Evolutionary conservation across 2,797 vertebrate genomes (phyloP).

Genomic region (Perodicticus potto): DNA sequence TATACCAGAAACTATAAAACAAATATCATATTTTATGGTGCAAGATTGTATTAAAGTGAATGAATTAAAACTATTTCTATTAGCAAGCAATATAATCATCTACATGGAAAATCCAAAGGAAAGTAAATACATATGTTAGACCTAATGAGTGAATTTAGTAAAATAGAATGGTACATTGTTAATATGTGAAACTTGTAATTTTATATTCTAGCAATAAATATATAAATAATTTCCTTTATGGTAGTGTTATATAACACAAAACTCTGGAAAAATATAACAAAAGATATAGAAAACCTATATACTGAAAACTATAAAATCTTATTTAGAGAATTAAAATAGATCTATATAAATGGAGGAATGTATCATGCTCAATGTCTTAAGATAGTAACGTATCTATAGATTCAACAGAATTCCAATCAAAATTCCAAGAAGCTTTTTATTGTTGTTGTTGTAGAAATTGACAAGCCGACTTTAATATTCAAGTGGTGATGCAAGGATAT

Average conservation of each 20-base stretch:
- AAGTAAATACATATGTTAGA: too few relatives aligned
- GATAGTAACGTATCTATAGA: neutral
- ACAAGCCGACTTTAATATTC: neutral
- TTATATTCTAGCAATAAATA: neutral
- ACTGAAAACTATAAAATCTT: neutral
- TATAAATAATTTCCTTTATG: neutral
- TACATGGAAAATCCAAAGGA: too few relatives aligned
- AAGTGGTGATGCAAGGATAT: neutral
- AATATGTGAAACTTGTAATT: neutral
- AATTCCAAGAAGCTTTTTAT: neutral
- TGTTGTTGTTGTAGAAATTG: neutral
- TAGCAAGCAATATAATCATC: neutral
- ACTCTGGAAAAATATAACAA: constrained; percentile 21
- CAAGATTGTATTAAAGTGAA: neutral
- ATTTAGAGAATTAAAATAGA: neutral
- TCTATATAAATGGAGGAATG: constrained; percentile 12
- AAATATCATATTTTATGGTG: neutral
- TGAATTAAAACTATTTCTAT: neutral
- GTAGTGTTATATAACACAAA: neutral
- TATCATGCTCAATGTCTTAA: neutral
- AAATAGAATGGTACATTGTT: neutral
- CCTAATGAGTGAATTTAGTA: neutral
- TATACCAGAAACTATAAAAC: neutral
- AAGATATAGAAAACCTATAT: neutral
- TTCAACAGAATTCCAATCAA: neutral